phyloP scores from a whole-genome alignment of 2,113 vertebrate species.

The Eublepharis macularius region DNA sequence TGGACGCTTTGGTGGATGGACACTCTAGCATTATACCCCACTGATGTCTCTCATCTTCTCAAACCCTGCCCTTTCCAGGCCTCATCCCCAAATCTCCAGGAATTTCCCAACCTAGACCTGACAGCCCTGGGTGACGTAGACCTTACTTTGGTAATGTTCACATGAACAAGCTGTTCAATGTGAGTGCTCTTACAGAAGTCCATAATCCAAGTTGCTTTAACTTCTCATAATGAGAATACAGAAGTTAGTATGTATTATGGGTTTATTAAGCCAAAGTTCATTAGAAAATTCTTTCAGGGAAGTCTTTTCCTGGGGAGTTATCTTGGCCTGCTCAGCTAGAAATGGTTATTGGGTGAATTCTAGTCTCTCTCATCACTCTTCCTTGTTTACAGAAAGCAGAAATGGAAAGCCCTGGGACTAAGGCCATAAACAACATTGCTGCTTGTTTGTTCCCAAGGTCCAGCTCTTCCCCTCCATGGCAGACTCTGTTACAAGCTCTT shows the following conservation, averaged over 20 bases:
- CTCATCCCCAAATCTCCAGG: no score
- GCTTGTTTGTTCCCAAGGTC: accelerated
- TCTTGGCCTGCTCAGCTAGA: not conserved
- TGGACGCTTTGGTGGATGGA: no score
- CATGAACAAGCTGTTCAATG: not conserved
- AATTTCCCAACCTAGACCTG: no score
- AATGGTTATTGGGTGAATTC: not conserved
- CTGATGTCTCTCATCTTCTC: no score
- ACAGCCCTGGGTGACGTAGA: not conserved
- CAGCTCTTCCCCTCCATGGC: not conserved
- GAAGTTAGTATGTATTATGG: not conserved
- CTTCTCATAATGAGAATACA: not conserved
- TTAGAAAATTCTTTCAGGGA: not conserved
- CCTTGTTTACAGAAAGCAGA: accelerated
- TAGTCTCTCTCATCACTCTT: accelerated
- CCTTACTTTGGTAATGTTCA: not conserved
- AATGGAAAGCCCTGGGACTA: not conserved
- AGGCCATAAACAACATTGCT: not conserved
- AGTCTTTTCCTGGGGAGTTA: accelerated
- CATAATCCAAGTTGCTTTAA: not conserved
- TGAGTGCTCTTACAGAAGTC: not conserved
- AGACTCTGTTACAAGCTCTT: not conserved
- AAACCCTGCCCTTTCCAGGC: no score
- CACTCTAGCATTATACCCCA: no score
- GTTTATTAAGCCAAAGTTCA: not conserved